Conservation (phyloP, 1,140 invertebrate species). For the Monochamus saltuarius region DNA sequence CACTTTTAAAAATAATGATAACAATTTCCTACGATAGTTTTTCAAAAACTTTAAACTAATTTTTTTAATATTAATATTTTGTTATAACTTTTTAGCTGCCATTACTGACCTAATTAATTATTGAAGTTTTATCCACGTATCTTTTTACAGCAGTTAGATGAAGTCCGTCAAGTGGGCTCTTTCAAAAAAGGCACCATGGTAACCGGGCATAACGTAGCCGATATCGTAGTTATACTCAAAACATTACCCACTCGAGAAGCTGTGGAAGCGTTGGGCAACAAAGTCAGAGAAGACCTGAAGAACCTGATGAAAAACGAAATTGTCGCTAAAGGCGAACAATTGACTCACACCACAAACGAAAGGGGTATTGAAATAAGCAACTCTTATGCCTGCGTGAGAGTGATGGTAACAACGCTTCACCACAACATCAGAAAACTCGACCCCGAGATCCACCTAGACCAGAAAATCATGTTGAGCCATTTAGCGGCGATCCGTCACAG, state of each 20-base stretch:
- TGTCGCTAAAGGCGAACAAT: slow-evolving; percentile 60
- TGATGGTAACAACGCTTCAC: slow-evolving; percentile 90
- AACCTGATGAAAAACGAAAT: slow-evolving; percentile 63
- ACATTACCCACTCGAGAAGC: slow-evolving; percentile 95
- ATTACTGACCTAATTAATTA: too few species aligned
- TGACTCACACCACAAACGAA: slow-evolving; percentile 68
- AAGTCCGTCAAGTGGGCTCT: slow-evolving; percentile 93
- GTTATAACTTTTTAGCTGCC: too few species aligned
- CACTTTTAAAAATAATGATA: too few species aligned
- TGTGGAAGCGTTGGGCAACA: slow-evolving; percentile 86
- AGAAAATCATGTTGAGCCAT: slow-evolving; percentile 84
- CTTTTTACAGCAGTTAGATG: slow-evolving; percentile 83
- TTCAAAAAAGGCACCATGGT: slow-evolving; percentile 99
- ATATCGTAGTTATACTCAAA: slow-evolving; percentile 97
- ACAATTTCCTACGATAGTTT: too few species aligned
- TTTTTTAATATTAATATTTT: too few species aligned
- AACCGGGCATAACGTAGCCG: slow-evolving; percentile 90
- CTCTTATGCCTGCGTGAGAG: slow-evolving; percentile 80
- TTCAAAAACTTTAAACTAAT: too few species aligned
- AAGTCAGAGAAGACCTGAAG: slow-evolving; percentile 83
- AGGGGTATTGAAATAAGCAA: slow-evolving; percentile 81
- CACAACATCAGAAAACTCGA: slow-evolving; percentile 92
- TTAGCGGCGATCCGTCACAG: slow-evolving; percentile 92
- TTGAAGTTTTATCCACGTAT: too few species aligned
- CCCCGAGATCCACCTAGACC: slow-evolving; percentile 86